These are phyloP conservation scores for Synergus itoensis DNA, from an alignment of 2,888 invertebrate genomes.

Conservation along the genomic window DNA sequence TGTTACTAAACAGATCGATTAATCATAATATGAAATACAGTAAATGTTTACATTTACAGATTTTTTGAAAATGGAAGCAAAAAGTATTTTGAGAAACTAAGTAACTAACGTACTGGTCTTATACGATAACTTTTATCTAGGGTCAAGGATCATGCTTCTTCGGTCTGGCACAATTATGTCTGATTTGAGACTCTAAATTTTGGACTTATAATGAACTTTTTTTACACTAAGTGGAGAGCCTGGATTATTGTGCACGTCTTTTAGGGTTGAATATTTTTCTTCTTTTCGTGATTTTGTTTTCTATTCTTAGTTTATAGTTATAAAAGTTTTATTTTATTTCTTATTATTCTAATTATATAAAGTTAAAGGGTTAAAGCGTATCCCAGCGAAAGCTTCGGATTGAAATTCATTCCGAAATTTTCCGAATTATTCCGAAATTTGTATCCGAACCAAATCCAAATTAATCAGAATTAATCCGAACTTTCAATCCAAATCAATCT, in stretches of 20 bases:
- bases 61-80: constrained; percentile 1
- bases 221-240: background rate
- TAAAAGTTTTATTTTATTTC: background rate
- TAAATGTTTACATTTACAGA: background rate
- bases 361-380: too few species aligned
- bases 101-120: constrained; percentile 39
- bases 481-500: too few species aligned
- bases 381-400: too few species aligned
- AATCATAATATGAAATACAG: constrained; percentile 5
- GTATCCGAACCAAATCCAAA: too few species aligned
- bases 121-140: constrained; percentile 64
- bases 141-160: constrained; percentile 61
- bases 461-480: too few species aligned
- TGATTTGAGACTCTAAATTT: constrained; percentile 24
- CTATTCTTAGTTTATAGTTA: background rate
- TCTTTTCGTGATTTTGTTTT: background rate
- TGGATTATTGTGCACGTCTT: background rate
- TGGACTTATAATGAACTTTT: background rate
- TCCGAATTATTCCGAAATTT: too few species aligned
- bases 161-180: constrained; percentile 19
- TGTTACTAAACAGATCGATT: background rate
- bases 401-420: too few species aligned
- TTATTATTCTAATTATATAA: background rate
- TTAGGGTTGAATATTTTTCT: background rate
- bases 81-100: constrained; percentile 38